These are phyloP conservation scores for Bryconaethiops microstoma DNA, from an alignment of 2,797 vertebrate species.

Conservation along the genomic window DNA sequence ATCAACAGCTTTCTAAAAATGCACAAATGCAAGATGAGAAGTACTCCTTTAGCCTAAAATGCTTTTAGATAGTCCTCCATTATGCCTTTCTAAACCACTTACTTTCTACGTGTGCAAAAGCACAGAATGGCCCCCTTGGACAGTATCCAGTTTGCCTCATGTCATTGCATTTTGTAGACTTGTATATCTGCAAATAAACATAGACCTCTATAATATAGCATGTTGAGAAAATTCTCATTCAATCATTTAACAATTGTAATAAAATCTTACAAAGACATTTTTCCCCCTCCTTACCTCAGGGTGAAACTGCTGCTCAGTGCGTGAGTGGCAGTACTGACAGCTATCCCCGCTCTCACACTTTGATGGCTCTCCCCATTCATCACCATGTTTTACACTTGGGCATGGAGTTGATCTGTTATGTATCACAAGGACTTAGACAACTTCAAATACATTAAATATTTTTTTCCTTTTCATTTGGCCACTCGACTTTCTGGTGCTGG, in stretches of 20 bases:
- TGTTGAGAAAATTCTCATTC: too few relatives aligned
- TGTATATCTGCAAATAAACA: conserved; percentile 84
- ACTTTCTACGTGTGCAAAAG: conserved; percentile 93
- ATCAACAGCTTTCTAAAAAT: background rate
- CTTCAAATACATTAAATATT: background rate
- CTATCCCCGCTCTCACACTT: conserved; percentile 89
- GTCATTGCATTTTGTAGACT: conserved; percentile 94
- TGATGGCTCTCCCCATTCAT: conserved; percentile 94
- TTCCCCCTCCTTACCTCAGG: conserved; percentile 81
- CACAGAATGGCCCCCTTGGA: conserved; percentile 92
- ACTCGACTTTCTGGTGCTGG: background rate
- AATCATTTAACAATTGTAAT: background rate
- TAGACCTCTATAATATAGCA: background rate
- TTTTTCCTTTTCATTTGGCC: background rate
- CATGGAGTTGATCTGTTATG: conserved; percentile 88
- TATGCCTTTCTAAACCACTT: conserved; percentile 65
- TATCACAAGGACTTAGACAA: background rate
- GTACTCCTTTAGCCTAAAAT: background rate
- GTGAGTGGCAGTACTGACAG: conserved; percentile 94
- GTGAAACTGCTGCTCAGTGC: conserved; percentile 94
- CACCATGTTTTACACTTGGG: conserved; percentile 91
- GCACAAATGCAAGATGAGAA: background rate
- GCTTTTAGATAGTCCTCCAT: background rate
- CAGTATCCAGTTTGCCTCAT: conserved; percentile 93
- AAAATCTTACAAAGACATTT: background rate